These are phyloP conservation scores for Enteromius paludinosus DNA, from an alignment of 2,797 vertebrate species.

Conservation along the genomic window DNA sequence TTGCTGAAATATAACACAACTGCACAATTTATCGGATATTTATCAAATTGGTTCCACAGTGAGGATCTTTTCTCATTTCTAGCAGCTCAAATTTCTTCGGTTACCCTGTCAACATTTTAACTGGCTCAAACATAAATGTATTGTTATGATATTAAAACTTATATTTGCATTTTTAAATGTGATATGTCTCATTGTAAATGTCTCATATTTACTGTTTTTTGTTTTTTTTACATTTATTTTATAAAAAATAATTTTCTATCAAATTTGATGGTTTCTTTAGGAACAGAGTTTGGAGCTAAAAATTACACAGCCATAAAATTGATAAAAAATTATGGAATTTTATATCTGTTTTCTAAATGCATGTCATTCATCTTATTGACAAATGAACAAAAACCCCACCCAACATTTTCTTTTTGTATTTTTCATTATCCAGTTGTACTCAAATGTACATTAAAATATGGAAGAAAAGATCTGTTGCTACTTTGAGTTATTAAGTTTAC, in stretches of 20 bases:
- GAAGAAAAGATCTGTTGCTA: background rate
- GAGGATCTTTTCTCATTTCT: background rate
- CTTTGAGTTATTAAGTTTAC: background rate
- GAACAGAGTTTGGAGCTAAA: background rate
- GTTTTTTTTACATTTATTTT: too few relatives aligned
- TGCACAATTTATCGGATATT: background rate
- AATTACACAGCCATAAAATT: background rate
- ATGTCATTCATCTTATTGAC: background rate
- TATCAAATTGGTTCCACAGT: background rate
- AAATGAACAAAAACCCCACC: background rate
- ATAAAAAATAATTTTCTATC: background rate
- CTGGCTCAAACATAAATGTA: background rate
- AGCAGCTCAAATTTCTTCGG: background rate
- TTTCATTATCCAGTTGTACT: background rate
- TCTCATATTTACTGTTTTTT: background rate
- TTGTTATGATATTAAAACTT: background rate
- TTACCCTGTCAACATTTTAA: background rate
- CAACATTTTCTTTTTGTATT: background rate
- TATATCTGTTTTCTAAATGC: background rate
- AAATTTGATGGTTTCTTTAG: background rate
- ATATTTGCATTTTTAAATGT: background rate
- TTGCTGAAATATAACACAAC: background rate
- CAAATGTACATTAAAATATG: background rate
- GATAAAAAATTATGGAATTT: too few relatives aligned
- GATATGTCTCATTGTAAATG: background rate